Evolutionary conservation across 2,888 invertebrate genomes (phyloP), one percentile per base, ranked within the genome.

Genomic region (Rambutsinella grinnellia): DNA sequence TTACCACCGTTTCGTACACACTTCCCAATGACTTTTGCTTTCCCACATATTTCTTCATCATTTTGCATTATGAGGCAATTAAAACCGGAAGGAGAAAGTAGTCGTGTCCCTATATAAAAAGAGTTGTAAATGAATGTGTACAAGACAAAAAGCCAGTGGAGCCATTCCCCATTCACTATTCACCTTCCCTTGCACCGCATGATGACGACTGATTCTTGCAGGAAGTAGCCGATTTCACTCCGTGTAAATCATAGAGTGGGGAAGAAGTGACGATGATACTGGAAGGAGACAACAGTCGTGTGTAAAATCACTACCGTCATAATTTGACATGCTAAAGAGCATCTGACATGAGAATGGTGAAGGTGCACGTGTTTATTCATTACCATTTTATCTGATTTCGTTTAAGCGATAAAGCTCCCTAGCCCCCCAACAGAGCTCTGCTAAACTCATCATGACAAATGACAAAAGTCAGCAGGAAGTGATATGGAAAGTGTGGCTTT

Each of bases 401-500:
- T 36, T 36, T 36, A 36, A 36, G 36, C 13, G 6, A 36, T 49
- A 23, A 54, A 74, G 58, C 44, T n/a, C n/a, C n/a, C 6, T 8
- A 66, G 26, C 65, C 68, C 54, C 65, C 67, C 57, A n/a, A 61
- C 56, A 60, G 56, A 47, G 17, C 53, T 53, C n/a, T 44, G 19
- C 57, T 56, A 57, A 57, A 68, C 58, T 51, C 53, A 36, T 13
- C 13, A 58, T 76, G 76, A 76, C 76, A 76, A 76, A 76, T 69
- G 69, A 69, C 65, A 56, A 60, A 69, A 76, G 76, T 63, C 69
- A 76, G 76, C 76, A 76, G 68, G 76, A 76, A 76, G 69, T 62
- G 60, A 65, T 44, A 17, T 6, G 6, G 36, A 53, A 65, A 54
- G 61, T 63, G 63, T 27, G 49, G 23, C 15, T 56, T 51, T 51